A percentile compares a stretch with the other conserved stretches of the same genome.
phyloP scores from a whole-genome alignment of 2,113 vertebrate genomes.

The Eonycteris spelaea region DNA sequence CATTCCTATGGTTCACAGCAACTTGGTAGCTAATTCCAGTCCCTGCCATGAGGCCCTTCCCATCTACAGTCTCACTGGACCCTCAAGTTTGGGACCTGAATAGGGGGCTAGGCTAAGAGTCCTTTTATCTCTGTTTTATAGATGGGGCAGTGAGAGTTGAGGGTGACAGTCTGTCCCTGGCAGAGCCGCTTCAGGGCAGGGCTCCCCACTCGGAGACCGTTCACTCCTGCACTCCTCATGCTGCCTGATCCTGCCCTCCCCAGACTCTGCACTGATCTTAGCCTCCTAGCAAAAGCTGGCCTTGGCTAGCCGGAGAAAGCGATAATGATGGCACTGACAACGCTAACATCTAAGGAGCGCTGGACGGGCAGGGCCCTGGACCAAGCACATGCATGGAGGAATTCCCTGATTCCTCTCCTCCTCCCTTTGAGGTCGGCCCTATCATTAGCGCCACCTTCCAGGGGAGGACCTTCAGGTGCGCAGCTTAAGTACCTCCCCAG shows the following conservation, averaged over 20 bases:
- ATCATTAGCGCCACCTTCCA: not conserved
- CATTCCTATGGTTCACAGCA: not conserved
- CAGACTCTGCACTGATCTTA: not conserved
- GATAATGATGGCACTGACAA: no score
- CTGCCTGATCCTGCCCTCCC: not conserved
- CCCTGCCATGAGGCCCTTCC: not conserved
- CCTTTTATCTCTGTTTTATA: not conserved
- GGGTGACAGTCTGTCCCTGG: not conserved
- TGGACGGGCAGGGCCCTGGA: fast-evolving
- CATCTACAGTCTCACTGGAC: not conserved
- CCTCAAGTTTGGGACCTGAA: not conserved
- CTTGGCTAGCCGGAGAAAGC: not conserved
- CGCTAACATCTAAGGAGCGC: not conserved
- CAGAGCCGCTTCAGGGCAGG: not conserved
- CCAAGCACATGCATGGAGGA: no score
- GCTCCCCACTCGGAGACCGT: not conserved
- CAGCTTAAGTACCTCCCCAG: not conserved
- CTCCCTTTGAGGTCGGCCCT: not conserved
- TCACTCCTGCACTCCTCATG: not conserved
- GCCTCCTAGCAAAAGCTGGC: not conserved
- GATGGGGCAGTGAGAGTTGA: not conserved
- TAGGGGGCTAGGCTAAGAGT: not conserved
- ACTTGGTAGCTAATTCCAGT: not conserved
- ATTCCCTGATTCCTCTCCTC: not conserved
- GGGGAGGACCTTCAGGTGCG: not conserved